These are phyloP conservation scores for Campoletis sonorensis DNA, from an alignment of 1,140 invertebrate genomes.

Conservation along the genomic window DNA sequence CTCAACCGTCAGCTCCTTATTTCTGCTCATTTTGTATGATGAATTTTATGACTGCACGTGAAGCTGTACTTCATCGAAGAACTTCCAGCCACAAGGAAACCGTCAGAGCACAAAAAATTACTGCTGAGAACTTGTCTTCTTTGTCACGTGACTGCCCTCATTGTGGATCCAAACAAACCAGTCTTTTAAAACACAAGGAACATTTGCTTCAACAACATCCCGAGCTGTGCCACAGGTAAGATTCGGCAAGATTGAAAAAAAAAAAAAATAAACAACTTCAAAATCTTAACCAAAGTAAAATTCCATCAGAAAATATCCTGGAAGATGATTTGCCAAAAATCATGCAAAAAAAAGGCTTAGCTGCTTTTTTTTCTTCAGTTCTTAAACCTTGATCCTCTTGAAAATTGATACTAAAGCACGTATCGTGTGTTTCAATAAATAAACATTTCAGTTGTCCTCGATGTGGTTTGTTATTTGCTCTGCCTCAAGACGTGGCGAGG, in stretches of 20 bases:
- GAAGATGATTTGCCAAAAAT: too few species aligned
- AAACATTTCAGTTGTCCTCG: conserved; percentile 79
- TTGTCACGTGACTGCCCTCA: conserved; percentile 78
- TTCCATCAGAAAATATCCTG: too few species aligned
- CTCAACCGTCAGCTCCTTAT: conserved; percentile 67
- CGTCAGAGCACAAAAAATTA: conserved; percentile 72
- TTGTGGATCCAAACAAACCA: conserved; percentile 76
- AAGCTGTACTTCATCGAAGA: conserved; percentile 83
- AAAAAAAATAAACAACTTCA: too few species aligned
- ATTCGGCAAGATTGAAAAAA: neutral
- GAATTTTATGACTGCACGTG: conserved; percentile 79
- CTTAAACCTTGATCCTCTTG: too few species aligned
- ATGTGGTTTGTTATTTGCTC: conserved; percentile 82
- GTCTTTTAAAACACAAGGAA: conserved; percentile 79
- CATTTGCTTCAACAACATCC: conserved; percentile 83
- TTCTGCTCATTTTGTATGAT: conserved; percentile 83
- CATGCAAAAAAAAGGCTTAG: too few species aligned
- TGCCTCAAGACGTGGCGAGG: conserved; percentile 84
- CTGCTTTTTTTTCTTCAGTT: too few species aligned
- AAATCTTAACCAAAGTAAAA: too few species aligned
- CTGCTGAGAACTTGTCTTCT: conserved; percentile 42
- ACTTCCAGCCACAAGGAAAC: conserved; percentile 80
- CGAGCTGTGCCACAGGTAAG: conserved; percentile 76
- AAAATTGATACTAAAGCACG: neutral
- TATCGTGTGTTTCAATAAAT: neutral